Evolutionary conservation across 1,140 invertebrate genomes (phyloP).

Genomic region (Portunus trituberculatus): DNA sequence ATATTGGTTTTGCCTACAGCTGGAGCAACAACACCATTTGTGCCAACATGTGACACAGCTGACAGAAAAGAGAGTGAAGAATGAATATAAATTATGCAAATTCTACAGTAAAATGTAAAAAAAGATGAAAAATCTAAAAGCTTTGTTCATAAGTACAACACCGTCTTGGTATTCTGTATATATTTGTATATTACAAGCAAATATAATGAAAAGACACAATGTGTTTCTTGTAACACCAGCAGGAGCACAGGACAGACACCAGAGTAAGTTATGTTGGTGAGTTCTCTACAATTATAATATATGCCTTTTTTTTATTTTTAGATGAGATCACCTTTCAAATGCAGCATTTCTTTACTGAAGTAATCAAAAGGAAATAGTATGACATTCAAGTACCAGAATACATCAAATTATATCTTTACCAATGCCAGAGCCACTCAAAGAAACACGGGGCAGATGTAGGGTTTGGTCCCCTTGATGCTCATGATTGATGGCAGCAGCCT

Average conservation of each 20-base stretch:
- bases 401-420: not conserved
- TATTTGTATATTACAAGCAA: no score
- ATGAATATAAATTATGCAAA: not conserved
- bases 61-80: not conserved
- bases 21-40: constrained; percentile 51
- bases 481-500: constrained; percentile 46
- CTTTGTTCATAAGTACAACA: no score
- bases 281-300: no score
- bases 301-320: no score
- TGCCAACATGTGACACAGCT: constrained; percentile 59
- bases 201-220: no score
- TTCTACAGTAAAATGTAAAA: not conserved
- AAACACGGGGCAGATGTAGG: constrained; percentile 52
- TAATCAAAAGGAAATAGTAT: not conserved
- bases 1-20: constrained; percentile 64
- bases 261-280: no score
- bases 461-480: not conserved
- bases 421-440: constrained; percentile 1
- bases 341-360: not conserved
- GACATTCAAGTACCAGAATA: no score
- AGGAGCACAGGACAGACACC: no score
- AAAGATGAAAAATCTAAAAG: no score
- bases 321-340: not conserved
- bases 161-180: no score
- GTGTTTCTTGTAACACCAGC: no score